Evolutionary conservation across 2,888 invertebrate species (phyloP).

Genomic region (Biston stratarius): DNA sequence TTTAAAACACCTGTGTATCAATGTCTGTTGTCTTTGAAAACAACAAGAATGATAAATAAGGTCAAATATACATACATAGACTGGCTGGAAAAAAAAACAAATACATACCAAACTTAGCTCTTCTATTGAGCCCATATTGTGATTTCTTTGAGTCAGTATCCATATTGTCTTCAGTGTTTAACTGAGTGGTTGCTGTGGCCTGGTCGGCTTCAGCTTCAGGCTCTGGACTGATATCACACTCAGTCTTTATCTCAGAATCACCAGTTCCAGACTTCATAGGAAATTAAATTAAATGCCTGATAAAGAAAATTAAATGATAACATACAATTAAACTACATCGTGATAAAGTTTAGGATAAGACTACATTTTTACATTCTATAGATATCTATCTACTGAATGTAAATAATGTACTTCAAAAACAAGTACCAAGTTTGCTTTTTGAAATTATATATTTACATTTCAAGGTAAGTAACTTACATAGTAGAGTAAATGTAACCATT

Average conservation of each 20-base stretch:
- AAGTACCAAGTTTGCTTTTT: not conserved
- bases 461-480: conserved; percentile 1
- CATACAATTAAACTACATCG: conserved; percentile 28
- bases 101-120: conserved; percentile 58
- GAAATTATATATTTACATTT: not conserved
- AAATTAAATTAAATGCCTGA: conserved; percentile 41
- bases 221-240: conserved; percentile 38
- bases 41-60: conserved; percentile 9
- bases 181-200: conserved; percentile 50
- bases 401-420: not conserved
- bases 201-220: conserved; percentile 49
- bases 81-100: conserved; percentile 1
- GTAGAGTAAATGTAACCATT: no score
- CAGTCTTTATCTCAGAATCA: conserved; percentile 44
- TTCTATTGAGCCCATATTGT: conserved; percentile 62
- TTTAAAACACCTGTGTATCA: conserved; percentile 10
- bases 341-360: conserved; percentile 24
- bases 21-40: conserved; percentile 1
- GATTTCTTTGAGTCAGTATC: conserved; percentile 68
- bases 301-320: conserved; percentile 34
- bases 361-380: no score
- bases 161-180: conserved; percentile 60
- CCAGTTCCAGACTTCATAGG: conserved; percentile 54
- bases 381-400: not conserved
- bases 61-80: conserved; percentile 18